Base-by-base conservation (phyloP, 2,797 vertebrate genomes). In the Sebastiscus tertius region DNA sequence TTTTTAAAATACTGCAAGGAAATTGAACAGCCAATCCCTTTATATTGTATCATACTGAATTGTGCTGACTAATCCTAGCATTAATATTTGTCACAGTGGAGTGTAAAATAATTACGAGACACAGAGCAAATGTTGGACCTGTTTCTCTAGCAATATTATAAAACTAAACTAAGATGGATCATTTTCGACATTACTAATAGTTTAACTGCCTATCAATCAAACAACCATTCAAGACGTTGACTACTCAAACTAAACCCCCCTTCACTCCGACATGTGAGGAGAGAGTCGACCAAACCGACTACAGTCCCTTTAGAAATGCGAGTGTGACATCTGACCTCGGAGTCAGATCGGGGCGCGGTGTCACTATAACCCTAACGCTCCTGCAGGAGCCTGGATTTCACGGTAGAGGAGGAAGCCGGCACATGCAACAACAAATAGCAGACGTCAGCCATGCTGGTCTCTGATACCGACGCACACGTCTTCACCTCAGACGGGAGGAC, bases 361-460 rank as follows among this genome's bases (percentile, higher is more conserved):
- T 81, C 76, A 82, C 60, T 22, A 69, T 77, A 85, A 88, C 88
- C 72, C 63, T 33, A 18, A 71, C 16, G 10, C 78, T 77, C 24
- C 70, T 71, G 76, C 84, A 56, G 84, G 55, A 87, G 85, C 75
- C 56, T 6, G 39, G 66, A 83, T 86, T 83, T 91, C 87, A 89
- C 20, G 33, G 84, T 58, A 24, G 71, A 82, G 64, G 61, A 31
- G 49, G 34, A 75, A 83, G 68, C 20, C 49, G 62, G 72, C 85
- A 87, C 76, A 85, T 89, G 86, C 26, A 22, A 55, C 79, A 73
- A 65, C 90, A 91, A 91, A 91, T 91, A 88, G 87, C 67, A 71
- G 78, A 79, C 55, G 27, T 80, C 72, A 27, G 77, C 62, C 63
- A 72, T 5, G 52, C 27, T 36, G 71, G 64, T 54, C 10, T 72